Base-by-base conservation (phyloP, 2,888 invertebrate species). In the Ophion slaviceki region DNA sequence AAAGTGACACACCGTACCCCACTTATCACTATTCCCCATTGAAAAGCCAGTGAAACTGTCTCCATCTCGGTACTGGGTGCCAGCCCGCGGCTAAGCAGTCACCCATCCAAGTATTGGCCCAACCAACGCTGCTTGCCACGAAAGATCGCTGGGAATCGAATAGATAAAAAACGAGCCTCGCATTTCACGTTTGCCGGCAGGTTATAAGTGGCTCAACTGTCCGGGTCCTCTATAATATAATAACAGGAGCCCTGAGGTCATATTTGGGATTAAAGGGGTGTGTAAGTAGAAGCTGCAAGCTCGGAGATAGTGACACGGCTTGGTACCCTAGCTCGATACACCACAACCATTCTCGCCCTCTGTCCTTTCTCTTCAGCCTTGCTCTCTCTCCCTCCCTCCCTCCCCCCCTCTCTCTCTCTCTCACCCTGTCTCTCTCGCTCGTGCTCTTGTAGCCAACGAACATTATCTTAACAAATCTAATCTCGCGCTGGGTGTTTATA, bases 401-500 rank as follows among this genome's bases (percentile, higher is more conserved):
- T 67, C 64, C 59, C 64, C 24, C 71, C 57, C 64, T 70, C 74
- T 59, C 72, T 53, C 68, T 67, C 64, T 71, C 64, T 47, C 66
- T 90, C 64, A 24, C 24, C 24, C 24, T 24, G 67, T 53, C 68
- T 67, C 64, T 71, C 64, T 47, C 66, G 64, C 75, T 17, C 67
- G 66, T 40, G 20, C 68, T 71, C 66, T 90, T 74, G 62, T 53
- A 83, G 66, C 80, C 78, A 83, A 77, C 83, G 70, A 57, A 91
- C 92, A 93, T 93, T 93, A 93, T 93, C 93, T 93, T 93, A 93
- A 93, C 93, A 92, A 93, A 93, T 93, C 93, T 93, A 93, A 93
- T 93, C 93, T 93, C 90, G 91, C 90, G 90, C 92, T 92, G 91
- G 93, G 90, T 93, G 93, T 93, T 93, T 93, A 93, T 93, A 93